Percentiles rank a stretch among this genome's conserved stretches.
These are phyloP conservation scores for Stomatorhinus ivindoensis DNA, from an alignment of 2,113 vertebrate species.

Conservation along the genomic window DNA sequence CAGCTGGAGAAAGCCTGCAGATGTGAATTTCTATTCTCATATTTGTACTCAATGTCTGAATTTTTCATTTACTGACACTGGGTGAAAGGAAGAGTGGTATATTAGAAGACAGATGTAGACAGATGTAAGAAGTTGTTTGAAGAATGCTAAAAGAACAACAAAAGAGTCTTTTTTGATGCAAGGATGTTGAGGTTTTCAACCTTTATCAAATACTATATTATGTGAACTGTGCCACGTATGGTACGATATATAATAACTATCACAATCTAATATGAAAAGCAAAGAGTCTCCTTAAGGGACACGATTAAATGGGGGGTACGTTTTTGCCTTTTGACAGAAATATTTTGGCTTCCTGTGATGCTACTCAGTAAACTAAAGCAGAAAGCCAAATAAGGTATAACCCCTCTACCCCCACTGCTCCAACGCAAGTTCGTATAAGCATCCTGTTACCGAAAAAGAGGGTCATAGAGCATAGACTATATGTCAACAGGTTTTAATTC, in stretches of 20 bases:
- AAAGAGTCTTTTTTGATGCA: background rate
- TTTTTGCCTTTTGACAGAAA: background rate
- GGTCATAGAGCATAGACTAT: background rate
- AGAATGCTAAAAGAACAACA: background rate
- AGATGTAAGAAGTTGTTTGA: background rate
- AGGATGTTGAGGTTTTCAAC: background rate
- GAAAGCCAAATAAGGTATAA: background rate
- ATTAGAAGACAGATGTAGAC: background rate
- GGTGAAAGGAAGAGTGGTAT: background rate
- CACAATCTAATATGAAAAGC: background rate
- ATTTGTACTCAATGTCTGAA: background rate
- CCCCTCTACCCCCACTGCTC: background rate
- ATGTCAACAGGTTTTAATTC: background rate
- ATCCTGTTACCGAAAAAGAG: background rate
- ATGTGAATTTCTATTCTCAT: background rate
- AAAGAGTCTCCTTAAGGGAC: background rate
- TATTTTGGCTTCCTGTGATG: background rate
- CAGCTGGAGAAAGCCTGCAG: background rate
- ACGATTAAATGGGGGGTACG: background rate
- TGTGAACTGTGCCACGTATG: background rate
- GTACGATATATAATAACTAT: background rate
- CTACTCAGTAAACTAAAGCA: background rate
- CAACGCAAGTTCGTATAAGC: background rate
- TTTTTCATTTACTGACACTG: background rate
- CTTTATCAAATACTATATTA: background rate